phyloP scores from a whole-genome alignment of 1,140 invertebrate species.

The Panagrolaimus sp. region DNA sequence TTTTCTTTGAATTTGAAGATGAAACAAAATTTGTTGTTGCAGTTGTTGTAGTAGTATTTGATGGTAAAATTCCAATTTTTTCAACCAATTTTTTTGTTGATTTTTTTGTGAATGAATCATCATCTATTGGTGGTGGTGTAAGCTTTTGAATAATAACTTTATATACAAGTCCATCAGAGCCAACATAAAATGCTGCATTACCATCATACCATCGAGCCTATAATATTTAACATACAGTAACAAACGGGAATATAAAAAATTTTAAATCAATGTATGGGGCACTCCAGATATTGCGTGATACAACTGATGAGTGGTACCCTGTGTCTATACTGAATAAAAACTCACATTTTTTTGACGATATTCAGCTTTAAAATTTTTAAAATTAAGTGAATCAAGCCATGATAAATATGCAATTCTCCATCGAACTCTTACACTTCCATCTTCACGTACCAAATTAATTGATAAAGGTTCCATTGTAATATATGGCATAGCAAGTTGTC shows the following conservation, averaged over 20 bases:
- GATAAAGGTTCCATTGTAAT: not conserved
- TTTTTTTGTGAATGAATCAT: conserved; percentile 19
- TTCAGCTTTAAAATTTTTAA: conserved; percentile 22
- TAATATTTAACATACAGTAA: too few species aligned
- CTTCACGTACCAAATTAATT: conserved; percentile 32
- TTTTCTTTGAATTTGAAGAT: too few species aligned
- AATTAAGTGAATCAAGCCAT: conserved; percentile 25
- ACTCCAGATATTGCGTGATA: too few species aligned
- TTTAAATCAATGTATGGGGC: too few species aligned
- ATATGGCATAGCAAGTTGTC: conserved; percentile 13
- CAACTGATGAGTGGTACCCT: conserved; percentile 8
- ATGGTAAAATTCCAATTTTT: not conserved
- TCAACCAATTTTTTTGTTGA: conserved; percentile 7
- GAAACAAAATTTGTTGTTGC: too few species aligned
- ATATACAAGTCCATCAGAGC: conserved; percentile 33
- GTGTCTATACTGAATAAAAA: not conserved
- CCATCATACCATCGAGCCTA: conserved; percentile 37
- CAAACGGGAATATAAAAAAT: too few species aligned
- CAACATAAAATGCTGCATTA: conserved; percentile 34
- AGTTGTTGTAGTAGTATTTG: too few species aligned
- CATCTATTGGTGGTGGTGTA: too few species aligned
- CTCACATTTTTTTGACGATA: conserved; percentile 31
- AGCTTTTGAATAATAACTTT: conserved; percentile 32
- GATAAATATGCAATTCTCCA: conserved; percentile 34
- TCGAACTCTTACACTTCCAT: conserved; percentile 36